Evolutionary conservation across 1,140 invertebrate species (phyloP).

Genomic region (Bombus picipes): DNA sequence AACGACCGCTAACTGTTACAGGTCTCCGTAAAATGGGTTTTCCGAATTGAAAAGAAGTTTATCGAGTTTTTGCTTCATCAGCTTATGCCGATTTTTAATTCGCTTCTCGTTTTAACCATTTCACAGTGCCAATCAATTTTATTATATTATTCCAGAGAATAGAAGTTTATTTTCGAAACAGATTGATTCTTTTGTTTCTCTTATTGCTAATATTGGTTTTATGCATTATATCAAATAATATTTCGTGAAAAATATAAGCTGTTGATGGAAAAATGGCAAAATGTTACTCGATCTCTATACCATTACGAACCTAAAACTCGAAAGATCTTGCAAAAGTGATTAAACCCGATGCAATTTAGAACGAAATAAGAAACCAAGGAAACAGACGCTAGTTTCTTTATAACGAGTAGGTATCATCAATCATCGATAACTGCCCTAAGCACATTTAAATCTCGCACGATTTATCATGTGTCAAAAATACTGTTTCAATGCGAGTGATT

Average conservation of each 20-base stretch:
- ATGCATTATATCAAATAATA: neutral
- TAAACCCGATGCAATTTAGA: neutral
- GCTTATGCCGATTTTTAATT: neutral
- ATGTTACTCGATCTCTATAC: neutral
- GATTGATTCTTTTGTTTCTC: neutral
- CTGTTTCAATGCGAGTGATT: neutral
- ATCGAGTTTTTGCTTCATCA: neutral
- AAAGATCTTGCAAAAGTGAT: neutral
- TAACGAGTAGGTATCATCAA: neutral
- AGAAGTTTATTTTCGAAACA: neutral
- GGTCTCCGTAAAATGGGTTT: neutral
- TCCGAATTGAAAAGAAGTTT: neutral
- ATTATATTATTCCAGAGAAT: neutral
- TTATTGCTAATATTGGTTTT: neutral
- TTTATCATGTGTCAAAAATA: slow-evolving; percentile 11
- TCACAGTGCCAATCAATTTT: neutral
- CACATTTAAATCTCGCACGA: neutral
- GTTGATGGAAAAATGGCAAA: no score
- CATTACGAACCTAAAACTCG: neutral
- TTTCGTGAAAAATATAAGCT: no score
- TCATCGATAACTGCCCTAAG: neutral
- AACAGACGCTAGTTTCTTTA: neutral
- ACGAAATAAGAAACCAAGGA: neutral
- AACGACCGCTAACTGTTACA: no score
- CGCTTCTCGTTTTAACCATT: neutral